Conservation (phyloP, 1,140 invertebrate species). For the Pseudomyrmex cubaensis region DNA sequence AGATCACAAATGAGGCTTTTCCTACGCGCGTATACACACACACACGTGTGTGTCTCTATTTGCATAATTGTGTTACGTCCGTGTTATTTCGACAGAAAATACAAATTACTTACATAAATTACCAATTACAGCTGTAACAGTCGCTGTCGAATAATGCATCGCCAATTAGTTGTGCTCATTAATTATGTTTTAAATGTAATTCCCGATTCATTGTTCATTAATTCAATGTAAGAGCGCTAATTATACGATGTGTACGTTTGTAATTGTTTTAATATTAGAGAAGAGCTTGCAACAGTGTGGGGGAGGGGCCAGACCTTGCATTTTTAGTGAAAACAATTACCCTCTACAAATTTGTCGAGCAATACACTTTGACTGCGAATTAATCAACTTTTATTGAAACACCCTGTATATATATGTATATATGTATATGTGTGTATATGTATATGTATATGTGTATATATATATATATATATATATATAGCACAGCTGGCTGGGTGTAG, state of each 20-base stretch:
- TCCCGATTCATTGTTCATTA: not conserved
- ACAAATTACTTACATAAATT: slow-evolving; percentile 20
- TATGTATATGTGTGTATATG: not conserved
- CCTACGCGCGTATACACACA: not conserved
- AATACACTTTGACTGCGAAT: not conserved
- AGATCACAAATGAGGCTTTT: slow-evolving; percentile 19
- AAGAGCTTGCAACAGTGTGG: not conserved
- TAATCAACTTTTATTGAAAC: not conserved
- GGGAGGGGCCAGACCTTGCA: no score
- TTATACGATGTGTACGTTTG: not conserved
- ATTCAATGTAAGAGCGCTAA: slow-evolving; percentile 3
- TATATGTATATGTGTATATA: no score
- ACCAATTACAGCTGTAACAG: slow-evolving; percentile 1
- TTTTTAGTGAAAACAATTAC: not conserved
- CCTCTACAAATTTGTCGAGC: not conserved
- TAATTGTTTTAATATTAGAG: not conserved
- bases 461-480: no score
- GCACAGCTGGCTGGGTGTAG: not conserved
- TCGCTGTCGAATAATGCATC: slow-evolving; percentile 6
- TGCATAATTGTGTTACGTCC: not conserved
- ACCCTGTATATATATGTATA: not conserved
- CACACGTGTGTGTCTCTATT: not conserved
- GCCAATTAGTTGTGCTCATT: not conserved
- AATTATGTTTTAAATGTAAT: slow-evolving; percentile 20
- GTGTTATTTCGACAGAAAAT: not conserved